Evolutionary conservation across 2,888 invertebrate genomes (phyloP), one percentile per base, ranked within the genome.

Genomic region (Exephanes ischioxanthus): DNA sequence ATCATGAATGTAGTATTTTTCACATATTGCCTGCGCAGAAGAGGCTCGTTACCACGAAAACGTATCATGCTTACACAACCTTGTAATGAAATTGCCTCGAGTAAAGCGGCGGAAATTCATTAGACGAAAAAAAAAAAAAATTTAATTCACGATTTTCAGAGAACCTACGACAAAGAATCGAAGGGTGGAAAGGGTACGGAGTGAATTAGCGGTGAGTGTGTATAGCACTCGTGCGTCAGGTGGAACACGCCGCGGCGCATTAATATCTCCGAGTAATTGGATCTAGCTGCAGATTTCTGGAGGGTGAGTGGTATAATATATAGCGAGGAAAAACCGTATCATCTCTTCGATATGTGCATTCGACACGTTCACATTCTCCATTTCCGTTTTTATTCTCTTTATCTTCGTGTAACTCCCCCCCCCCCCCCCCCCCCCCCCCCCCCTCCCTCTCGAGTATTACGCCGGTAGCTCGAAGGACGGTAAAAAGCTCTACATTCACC

Each of bases 321-420:
- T 33, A 63, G 48, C 19, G 19, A 7, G 70, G 16, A 7, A 63
- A 70, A 75, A 75, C 37, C 66, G 70, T 58, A 80, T 84, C 75
- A 80, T 85, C 85, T 82, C 73, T 26, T 82, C 75, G 85, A 85
- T 79, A 79, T 70, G 82, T 79, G 78, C 75, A 75, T 70, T 85
- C 85, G 85, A 85, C 85, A 85, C 85, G 82, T 85, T 78, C 79
- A 63, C 55, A 63, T 82, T 78, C 82, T 75, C 78, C 37, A 51
- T 71, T 82, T 79, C 75, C 68, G 30, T 78, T 81, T 16, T 73
- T 55, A 70, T 76, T 71, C 61, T 61, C 75, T 76, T 84, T 76
- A 66, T 75, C 41, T 41, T 37, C 63, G n/a, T 26, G 70, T 45
- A 48, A 61, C 73, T 70, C 73, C 22, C 72, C 72, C 71, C 58